Conservation (phyloP, 2,113 vertebrate species). For the Ceuthmochares aereus region DNA sequence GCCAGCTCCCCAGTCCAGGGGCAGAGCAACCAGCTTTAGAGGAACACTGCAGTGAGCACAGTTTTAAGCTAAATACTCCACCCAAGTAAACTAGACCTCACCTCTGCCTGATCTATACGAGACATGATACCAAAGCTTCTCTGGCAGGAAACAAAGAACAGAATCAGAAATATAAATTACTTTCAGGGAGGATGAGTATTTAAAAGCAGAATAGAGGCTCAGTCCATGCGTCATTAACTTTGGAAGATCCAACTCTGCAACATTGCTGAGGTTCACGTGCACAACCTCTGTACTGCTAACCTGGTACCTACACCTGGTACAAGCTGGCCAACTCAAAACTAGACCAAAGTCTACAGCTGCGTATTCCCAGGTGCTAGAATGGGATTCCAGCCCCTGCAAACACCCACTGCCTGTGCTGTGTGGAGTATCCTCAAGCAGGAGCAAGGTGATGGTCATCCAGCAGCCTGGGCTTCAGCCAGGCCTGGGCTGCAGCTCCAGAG, state of each 20-base stretch:
- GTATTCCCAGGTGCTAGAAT: neutral
- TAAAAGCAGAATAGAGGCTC: neutral
- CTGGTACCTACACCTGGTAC: neutral
- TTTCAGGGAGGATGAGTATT: neutral
- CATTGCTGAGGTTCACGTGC: accelerated
- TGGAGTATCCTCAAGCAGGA: neutral
- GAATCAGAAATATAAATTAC: neutral
- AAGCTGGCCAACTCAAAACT: accelerated
- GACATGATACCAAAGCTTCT: neutral
- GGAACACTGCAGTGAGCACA: accelerated
- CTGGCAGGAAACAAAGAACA: neutral
- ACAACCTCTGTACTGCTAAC: neutral
- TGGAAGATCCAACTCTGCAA: neutral
- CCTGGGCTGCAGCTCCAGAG: neutral
- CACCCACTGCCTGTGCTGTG: neutral
- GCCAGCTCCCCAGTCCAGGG: neutral
- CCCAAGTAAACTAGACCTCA: neutral
- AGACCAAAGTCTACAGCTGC: neutral
- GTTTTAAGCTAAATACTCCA: neutral
- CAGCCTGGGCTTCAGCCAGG: neutral
- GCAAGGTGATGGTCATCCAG: neutral
- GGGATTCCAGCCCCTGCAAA: neutral
- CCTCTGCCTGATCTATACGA: neutral
- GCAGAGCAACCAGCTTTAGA: neutral
- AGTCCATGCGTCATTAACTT: neutral